Evolutionary conservation across 2,113 vertebrate species (phyloP).

Genomic region (Kryptolebias marmoratus): DNA sequence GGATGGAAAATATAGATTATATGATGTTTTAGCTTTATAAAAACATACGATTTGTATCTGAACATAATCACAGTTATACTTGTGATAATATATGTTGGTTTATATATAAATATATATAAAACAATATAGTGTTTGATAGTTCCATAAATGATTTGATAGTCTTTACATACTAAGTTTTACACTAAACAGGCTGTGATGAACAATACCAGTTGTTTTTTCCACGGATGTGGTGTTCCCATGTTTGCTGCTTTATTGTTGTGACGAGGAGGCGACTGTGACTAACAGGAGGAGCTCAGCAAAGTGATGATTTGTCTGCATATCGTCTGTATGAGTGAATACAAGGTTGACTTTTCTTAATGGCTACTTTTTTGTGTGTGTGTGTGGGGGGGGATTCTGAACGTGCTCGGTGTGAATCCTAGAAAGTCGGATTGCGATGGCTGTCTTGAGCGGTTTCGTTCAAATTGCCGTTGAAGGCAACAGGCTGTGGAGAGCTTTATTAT

Average conservation of each 20-base stretch:
- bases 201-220: slow-evolving; percentile 47
- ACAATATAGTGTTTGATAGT: slow-evolving; percentile 61
- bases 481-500: slow-evolving; percentile 20
- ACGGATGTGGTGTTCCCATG: slow-evolving; percentile 44
- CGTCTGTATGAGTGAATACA: neutral
- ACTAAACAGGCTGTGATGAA: slow-evolving; percentile 65
- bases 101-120: slow-evolving; percentile 47
- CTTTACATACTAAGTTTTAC: slow-evolving; percentile 39
- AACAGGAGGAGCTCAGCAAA: slow-evolving; percentile 38
- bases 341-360: slow-evolving; percentile 27
- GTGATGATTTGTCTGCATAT: slow-evolving; percentile 23
- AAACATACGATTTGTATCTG: slow-evolving; percentile 60
- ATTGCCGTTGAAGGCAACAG: slow-evolving; percentile 21
- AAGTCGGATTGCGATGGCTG: slow-evolving; percentile 35
- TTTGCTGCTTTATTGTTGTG: slow-evolving; percentile 71
- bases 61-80: slow-evolving; percentile 52
- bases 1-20: slow-evolving; percentile 23
- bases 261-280: slow-evolving; percentile 51
- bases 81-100: slow-evolving; percentile 69
- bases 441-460: slow-evolving; percentile 17
- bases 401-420: slow-evolving; percentile 22
- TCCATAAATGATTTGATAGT: slow-evolving; percentile 38
- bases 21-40: slow-evolving; percentile 32
- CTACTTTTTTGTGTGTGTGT: neutral
- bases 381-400: slow-evolving; percentile 31